phyloP scores from a whole-genome alignment of 1,140 invertebrate genomes.

The Saxidomus purpurata region DNA sequence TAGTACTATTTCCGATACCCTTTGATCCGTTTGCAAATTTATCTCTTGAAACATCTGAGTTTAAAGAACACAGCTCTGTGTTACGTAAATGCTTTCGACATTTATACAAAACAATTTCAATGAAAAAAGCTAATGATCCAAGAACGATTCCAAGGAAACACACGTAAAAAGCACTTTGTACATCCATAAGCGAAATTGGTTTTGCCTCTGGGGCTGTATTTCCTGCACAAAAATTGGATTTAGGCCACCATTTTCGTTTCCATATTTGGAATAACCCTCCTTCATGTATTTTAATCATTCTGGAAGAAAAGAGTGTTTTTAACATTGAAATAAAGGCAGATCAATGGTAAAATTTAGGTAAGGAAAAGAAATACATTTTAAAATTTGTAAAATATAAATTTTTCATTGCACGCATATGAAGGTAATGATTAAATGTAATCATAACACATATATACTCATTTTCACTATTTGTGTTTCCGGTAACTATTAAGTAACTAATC shows the following conservation, averaged over 20 bases:
- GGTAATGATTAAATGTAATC: too few relatives aligned
- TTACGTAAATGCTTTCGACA: neutral
- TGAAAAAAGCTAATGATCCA: neutral
- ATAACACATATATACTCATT: too few relatives aligned
- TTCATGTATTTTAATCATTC: conserved; percentile 37
- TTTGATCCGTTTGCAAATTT: too few relatives aligned
- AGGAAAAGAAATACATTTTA: too few relatives aligned
- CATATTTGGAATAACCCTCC: conserved; percentile 5
- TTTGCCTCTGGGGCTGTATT: neutral
- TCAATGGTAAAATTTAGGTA: too few relatives aligned
- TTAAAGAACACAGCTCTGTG: too few relatives aligned
- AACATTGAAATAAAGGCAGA: too few relatives aligned
- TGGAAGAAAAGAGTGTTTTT: too few relatives aligned
- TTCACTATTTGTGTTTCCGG: neutral
- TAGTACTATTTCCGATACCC: too few relatives aligned
- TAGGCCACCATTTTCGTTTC: conserved; percentile 49
- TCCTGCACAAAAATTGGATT: conserved; percentile 25
- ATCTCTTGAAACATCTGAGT: too few relatives aligned
- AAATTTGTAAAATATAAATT: too few relatives aligned
- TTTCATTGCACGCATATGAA: too few relatives aligned
- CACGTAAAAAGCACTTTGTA: conserved; percentile 53
- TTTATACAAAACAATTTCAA: conserved; percentile 25
- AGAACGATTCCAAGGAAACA: neutral
- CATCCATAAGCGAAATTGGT: conserved; percentile 46
- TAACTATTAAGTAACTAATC: neutral